Evolutionary conservation across 2,888 invertebrate genomes (phyloP), one percentile per base, ranked within the genome.

Genomic region (Acanthococcus lagerstroemiae): DNA sequence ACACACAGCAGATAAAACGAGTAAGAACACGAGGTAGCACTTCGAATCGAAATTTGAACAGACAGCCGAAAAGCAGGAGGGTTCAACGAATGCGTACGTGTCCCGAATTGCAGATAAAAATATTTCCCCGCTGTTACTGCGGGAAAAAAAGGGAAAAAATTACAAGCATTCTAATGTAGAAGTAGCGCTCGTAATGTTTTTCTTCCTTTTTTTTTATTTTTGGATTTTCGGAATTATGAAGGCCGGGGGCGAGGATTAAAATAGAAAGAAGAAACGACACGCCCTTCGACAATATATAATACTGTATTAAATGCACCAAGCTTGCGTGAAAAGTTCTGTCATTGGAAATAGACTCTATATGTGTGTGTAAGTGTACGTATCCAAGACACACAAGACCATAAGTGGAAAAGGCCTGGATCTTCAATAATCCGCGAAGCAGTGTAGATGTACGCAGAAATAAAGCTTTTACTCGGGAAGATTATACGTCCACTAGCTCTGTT

Each of bases 81-180:
- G 61, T 61, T 61, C 61, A 54, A 61, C 61, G 61, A 61, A 61
- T 54, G 27, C 21, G 61, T 61, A 61, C 61, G 61, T 61, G 61
- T 61, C 30, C 30, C 30, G 61, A 61, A 61, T 61, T 52, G 30
- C 37, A 30, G 30, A 61, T 61, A 54, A 61, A 30, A 61, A 54
- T 61, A 52, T 61, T 61, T 61, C 37, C 22, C 22, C 24, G 37
- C 27, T 22, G 61, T 15, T 37, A 37, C 37, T 9, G n/a, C 12
- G 37, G n/a, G 37, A 37, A 37, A 37, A 37, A 55, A 52, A 61
- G 12, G 30, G 37, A 37, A 24, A 52, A 19, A 30, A 37, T 52
- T 52, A 54, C 37, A 54, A 61, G 61, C 52, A 54, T 61, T 61
- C 44, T 37, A 37, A 61, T 60, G 50, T 50, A 21, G 12, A 30